Evolutionary conservation across 2,113 vertebrate genomes (phyloP).

Genomic region (Poeciliopsis prolifica): DNA sequence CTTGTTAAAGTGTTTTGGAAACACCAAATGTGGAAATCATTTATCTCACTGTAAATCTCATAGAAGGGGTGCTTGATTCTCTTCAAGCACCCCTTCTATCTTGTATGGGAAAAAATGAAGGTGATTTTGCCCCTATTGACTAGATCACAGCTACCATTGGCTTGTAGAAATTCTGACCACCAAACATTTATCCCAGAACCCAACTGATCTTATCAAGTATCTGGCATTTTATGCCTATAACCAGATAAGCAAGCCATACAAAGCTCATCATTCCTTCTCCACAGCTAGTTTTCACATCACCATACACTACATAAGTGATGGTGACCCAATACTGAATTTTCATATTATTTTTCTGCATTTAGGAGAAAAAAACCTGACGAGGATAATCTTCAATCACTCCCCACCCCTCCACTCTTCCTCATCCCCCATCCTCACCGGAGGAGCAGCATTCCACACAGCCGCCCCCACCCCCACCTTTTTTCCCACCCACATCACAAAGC

Average conservation of each 20-base stretch:
- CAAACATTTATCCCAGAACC: conserved; percentile 19
- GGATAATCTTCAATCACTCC: conserved; percentile 71
- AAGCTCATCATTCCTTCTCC: conserved; percentile 18
- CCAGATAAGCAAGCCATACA: conserved; percentile 45
- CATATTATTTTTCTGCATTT: conserved; percentile 41
- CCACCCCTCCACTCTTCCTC: neutral
- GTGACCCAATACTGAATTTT: conserved; percentile 40
- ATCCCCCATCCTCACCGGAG: conserved; percentile 32
- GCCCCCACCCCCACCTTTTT: conserved; percentile 61
- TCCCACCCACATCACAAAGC: conserved; percentile 77
- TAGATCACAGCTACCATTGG: conserved; percentile 13
- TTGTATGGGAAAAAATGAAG: neutral
- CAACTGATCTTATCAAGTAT: conserved; percentile 49
- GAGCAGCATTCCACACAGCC: conserved; percentile 74
- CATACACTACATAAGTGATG: conserved; percentile 11
- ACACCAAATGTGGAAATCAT: too few relatives aligned
- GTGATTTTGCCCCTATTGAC: conserved; percentile 7
- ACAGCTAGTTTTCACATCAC: neutral
- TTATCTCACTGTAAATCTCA: neutral
- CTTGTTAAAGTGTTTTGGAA: neutral
- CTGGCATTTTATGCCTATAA: conserved; percentile 42
- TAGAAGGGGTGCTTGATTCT: neutral
- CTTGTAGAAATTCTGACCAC: conserved; percentile 27
- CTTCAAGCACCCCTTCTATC: too few relatives aligned
- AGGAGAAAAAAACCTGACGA: conserved; percentile 67